Conservation (phyloP, 2,113 vertebrate species). For the Vidua chalybeata region DNA sequence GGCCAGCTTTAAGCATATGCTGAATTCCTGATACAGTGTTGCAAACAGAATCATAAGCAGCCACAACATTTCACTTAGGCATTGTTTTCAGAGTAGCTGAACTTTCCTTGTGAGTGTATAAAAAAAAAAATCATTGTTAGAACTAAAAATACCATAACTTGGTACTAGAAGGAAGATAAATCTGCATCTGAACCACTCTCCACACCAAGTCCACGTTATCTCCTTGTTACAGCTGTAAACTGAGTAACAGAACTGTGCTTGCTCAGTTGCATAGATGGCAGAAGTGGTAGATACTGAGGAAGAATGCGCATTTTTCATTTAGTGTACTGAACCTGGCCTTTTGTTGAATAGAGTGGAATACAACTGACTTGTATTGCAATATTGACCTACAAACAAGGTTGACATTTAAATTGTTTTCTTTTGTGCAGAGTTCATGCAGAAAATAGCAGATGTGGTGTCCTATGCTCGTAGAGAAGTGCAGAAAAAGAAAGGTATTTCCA, state of each 20-base stretch:
- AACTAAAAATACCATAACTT: neutral
- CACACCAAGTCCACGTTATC: neutral
- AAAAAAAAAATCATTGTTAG: neutral
- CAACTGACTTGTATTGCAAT: neutral
- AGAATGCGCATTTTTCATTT: neutral
- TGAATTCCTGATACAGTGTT: neutral
- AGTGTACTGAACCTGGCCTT: neutral
- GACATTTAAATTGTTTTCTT: neutral
- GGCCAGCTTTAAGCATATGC: neutral
- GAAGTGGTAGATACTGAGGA: neutral
- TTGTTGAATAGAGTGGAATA: neutral
- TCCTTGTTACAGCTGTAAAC: neutral
- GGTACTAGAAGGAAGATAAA: neutral
- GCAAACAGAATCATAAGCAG: neutral
- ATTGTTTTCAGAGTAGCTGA: neutral
- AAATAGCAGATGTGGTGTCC: neutral
- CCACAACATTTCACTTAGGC: neutral
- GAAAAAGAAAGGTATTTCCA: slow-evolving; percentile 59
- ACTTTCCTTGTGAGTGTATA: neutral
- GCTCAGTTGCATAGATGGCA: neutral
- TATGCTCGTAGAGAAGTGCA: neutral
- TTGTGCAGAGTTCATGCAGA: slow-evolving; percentile 24
- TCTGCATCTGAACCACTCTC: neutral
- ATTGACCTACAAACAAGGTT: neutral
- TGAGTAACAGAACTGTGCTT: neutral